Percentiles rank a stretch among this genome's conserved stretches.
Conservation (phyloP, 2,797 vertebrate genomes). For the Erethizon dorsatum region DNA sequence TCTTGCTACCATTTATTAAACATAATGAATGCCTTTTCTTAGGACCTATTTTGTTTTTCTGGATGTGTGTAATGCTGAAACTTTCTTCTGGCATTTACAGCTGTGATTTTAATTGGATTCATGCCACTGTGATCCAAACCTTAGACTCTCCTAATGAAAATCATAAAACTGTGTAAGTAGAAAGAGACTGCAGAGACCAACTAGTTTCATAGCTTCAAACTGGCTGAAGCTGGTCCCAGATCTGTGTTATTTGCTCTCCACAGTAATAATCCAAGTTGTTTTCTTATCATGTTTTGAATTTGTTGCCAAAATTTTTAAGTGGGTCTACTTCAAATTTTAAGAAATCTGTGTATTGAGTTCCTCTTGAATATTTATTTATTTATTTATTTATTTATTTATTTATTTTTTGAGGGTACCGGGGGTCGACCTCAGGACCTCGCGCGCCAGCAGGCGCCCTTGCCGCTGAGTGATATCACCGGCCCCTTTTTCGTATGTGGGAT, state of each 20-base stretch:
- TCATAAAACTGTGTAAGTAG: slow-evolving; percentile 34
- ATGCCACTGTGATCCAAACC: slow-evolving; percentile 17
- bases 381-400: too few relatives aligned
- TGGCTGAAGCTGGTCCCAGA: neutral
- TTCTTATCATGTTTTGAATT: slow-evolving; percentile 18
- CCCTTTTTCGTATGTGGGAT: too few relatives aligned
- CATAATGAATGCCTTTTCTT: slow-evolving; percentile 18
- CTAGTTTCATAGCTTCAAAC: neutral
- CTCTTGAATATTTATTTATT: neutral
- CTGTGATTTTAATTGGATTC: slow-evolving; percentile 68
- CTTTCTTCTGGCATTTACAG: slow-evolving; percentile 19
- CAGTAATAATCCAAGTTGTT: neutral
- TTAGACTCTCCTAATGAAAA: slow-evolving; percentile 61
- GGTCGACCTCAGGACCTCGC: too few relatives aligned
- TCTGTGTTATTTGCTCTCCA: neutral
- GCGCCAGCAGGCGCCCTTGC: too few relatives aligned
- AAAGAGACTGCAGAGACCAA: slow-evolving; percentile 13
- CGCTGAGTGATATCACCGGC: too few relatives aligned
- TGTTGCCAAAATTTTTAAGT: neutral
- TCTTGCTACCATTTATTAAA: slow-evolving; percentile 6
- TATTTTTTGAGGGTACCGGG: too few relatives aligned
- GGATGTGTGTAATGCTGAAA: neutral
- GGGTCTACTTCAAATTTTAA: slow-evolving; percentile 13
- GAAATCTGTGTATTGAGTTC: neutral
- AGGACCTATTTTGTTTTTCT: neutral